Evolutionary conservation across 1,140 invertebrate species (phyloP), one percentile per base, ranked within the genome.

Genomic region (Drosophila athabasca): DNA sequence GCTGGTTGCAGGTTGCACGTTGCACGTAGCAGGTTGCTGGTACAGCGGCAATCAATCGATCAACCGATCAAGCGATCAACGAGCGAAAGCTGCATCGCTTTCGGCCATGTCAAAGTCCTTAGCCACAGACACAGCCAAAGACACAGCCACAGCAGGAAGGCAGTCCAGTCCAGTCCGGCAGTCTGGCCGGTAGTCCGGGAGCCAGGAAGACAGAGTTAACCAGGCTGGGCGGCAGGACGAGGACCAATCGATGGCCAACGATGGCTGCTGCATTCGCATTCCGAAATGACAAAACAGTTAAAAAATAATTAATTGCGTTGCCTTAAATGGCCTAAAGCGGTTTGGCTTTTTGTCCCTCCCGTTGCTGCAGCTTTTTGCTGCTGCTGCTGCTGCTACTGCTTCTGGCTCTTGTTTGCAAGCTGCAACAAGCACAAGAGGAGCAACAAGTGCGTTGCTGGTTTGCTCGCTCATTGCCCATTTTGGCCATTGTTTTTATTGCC

Each of bases 251-350:
- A 85, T 87, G 76, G 72, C 76, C 82, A 85, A 81, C 66, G 78
- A 79, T 87, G 78, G 83, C 71, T 72, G 75, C 79, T 78, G 81
- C 85, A 90, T 90, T 91, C 89, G 81, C 85, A 90, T 90, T 91
- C 89, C 90, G 72, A 90, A 90, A 91, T 90, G 90, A 91, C 90
- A 90, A 91, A 91, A 91, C 90, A 91, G 90, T 91, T 91, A 91
- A 91, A 91, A 91, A 91, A 91, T 91, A 91, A 91, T 91, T 91
- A 91, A 91, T 91, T 90, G 89, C 85, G 85, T 90, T 91, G 66
- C 89, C 90, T 84, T 90, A 91, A 91, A 91, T 90, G 90, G 90
- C 72, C 68, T 78, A 90, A 81, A 90, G 85, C 82, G 77, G 76
- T 77, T 79, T 90, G 90, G 61, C 71, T 74, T 75, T 84, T 84